These are phyloP conservation scores for Emberiza fucata DNA, from an alignment of 2,113 vertebrate genomes.

Conservation along the genomic window DNA sequence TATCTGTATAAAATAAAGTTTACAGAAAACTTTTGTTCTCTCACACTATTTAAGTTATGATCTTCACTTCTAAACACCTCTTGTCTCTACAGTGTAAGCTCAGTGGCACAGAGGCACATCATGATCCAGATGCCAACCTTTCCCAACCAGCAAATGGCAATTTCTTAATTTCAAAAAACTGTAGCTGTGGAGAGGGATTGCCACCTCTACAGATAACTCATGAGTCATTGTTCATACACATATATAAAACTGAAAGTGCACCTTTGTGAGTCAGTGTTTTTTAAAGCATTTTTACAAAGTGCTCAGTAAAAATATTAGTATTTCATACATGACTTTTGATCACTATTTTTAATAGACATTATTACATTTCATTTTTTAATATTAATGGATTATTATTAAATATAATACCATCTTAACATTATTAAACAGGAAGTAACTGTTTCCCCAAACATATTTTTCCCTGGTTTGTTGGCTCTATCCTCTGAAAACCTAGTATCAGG, in stretches of 20 bases:
- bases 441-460: neutral
- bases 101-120: neutral
- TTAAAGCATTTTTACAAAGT: neutral
- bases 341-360: neutral
- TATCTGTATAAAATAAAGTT: neutral
- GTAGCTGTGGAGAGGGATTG: neutral
- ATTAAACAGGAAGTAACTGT: neutral
- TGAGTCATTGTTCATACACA: neutral
- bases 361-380: neutral
- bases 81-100: neutral
- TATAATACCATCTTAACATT: neutral
- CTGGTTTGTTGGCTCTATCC: neutral
- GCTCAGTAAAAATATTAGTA: neutral
- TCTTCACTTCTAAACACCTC: neutral
- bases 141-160: neutral
- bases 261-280: neutral
- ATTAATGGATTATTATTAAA: neutral
- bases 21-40: neutral
- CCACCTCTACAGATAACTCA: neutral
- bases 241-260: neutral
- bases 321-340: neutral
- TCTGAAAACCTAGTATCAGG: neutral
- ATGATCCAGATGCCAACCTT: neutral
- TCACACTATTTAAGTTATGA: neutral
- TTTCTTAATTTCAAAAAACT: neutral